Conservation (phyloP, 2,888 invertebrate species). For the Clepsis dumicolana region DNA sequence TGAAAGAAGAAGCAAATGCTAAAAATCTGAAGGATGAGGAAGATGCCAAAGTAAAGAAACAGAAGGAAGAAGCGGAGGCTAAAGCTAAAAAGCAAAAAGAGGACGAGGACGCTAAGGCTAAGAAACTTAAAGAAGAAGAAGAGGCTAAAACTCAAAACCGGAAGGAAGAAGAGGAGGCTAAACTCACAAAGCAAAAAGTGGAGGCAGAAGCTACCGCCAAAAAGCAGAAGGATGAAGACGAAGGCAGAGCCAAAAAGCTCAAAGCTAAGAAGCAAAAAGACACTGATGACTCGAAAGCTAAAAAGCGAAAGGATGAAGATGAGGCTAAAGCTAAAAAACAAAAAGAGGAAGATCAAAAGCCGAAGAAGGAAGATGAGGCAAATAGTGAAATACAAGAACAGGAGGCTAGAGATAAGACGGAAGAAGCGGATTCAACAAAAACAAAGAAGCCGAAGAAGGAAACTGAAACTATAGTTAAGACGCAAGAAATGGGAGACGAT, state of each 20-base stretch:
- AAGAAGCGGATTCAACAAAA: constrained; percentile 50
- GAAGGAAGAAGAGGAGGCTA: constrained; percentile 46
- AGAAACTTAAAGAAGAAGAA: constrained; percentile 39
- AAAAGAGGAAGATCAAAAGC: constrained; percentile 38
- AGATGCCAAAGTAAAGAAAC: constrained; percentile 51
- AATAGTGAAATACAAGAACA: constrained; percentile 18
- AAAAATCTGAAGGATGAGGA: constrained; percentile 55
- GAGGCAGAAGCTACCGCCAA: constrained; percentile 41
- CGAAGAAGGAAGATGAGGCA: constrained; percentile 24
- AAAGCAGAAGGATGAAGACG: constrained; percentile 46
- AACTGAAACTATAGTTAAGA: constrained; percentile 47
- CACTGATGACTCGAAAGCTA: constrained; percentile 14
- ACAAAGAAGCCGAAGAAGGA: constrained; percentile 51
- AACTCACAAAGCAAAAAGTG: constrained; percentile 46
- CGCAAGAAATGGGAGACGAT: constrained; percentile 44
- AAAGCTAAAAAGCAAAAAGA: no score
- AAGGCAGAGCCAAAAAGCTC: not conserved
- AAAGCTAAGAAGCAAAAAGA: constrained; percentile 16
- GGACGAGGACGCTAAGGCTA: no score
- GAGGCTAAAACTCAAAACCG: constrained; percentile 60
- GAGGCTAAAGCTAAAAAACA: constrained; percentile 46
- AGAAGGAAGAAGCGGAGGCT: constrained; percentile 44
- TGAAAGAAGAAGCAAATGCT: constrained; percentile 27
- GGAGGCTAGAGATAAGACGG: constrained; percentile 15
- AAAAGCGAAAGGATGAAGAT: constrained; percentile 16